Evolutionary conservation across 1,140 invertebrate species (phyloP).

Genomic region (Apocrypta bakeri): DNA sequence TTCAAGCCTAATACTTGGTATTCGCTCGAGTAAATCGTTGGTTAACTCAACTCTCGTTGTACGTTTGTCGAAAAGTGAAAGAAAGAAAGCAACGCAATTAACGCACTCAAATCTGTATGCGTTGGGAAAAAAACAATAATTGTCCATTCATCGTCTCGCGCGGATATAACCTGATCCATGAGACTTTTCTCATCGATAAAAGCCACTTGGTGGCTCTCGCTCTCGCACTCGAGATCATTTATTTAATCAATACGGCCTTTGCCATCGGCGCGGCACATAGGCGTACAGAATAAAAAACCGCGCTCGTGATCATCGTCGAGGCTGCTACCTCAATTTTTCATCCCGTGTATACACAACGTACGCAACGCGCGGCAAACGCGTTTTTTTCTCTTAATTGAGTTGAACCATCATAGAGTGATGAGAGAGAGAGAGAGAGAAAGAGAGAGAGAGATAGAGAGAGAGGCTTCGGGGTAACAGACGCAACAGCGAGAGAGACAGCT

Average conservation of each 20-base stretch:
- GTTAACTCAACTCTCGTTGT: too few relatives aligned
- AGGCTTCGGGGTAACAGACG: too few relatives aligned
- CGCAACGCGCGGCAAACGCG: neutral
- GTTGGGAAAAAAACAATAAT: neutral
- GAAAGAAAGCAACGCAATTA: too few relatives aligned
- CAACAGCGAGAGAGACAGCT: too few relatives aligned
- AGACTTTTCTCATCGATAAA: too few relatives aligned
- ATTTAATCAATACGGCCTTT: neutral
- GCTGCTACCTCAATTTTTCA: slow-evolving; percentile 1
- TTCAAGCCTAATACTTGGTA: too few relatives aligned
- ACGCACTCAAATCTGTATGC: too few relatives aligned
- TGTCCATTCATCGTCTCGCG: neutral
- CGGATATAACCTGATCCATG: too few relatives aligned
- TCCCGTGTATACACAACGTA: neutral
- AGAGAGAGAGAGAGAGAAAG: neutral
- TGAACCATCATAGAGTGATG: slow-evolving; percentile 14
- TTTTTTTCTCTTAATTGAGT: slow-evolving; percentile 26
- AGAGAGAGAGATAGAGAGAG: slow-evolving; percentile 10
- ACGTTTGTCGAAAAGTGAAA: too few relatives aligned
- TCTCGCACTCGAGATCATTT: neutral
- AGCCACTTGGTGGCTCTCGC: neutral
- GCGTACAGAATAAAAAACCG: neutral
- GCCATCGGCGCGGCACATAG: neutral
- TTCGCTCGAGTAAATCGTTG: too few relatives aligned
- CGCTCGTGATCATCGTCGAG: neutral